A percentile compares a stretch with the other conserved stretches of the same genome.
Evolutionary conservation across 2,797 vertebrate genomes (phyloP).

Genomic region (Melanotaenia parkinsoni): DNA sequence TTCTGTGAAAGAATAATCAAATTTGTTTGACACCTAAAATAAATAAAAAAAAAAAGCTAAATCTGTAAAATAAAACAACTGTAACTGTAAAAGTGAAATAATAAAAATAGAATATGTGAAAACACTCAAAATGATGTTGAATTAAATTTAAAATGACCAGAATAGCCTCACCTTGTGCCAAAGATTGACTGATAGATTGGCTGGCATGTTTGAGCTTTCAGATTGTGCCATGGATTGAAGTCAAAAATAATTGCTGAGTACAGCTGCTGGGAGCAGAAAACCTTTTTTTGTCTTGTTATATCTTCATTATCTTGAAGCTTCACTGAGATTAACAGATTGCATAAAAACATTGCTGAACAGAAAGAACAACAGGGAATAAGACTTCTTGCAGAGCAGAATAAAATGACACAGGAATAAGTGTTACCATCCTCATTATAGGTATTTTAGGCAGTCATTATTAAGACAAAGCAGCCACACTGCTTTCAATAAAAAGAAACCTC

Average conservation of each 20-base stretch:
- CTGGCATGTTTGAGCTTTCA: too few relatives aligned
- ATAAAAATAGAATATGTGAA: not conserved
- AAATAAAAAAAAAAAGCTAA: not conserved
- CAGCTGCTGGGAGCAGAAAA: not conserved
- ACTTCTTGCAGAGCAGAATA: not conserved
- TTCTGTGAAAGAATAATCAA: too few relatives aligned
- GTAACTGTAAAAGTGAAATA: not conserved
- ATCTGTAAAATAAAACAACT: not conserved
- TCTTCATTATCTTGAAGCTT: not conserved
- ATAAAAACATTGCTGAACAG: not conserved
- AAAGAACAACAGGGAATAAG: not conserved
- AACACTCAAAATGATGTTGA: not conserved
- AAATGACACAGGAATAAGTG: not conserved
- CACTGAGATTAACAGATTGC: not conserved
- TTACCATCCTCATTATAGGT: not conserved
- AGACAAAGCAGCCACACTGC: slow-evolving; percentile 9
- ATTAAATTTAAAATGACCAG: too few relatives aligned
- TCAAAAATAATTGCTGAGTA: too few relatives aligned
- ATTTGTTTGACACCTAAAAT: not conserved
- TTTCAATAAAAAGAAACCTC: slow-evolving; percentile 2
- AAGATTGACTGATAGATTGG: too few relatives aligned
- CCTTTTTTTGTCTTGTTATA: not conserved
- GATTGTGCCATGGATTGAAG: too few relatives aligned
- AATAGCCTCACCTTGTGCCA: too few relatives aligned
- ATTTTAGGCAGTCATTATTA: not conserved